A percentile compares a stretch with the other conserved stretches of the same genome.
phyloP scores from a whole-genome alignment of 2,797 vertebrate genomes.

The Naso thynnoides region DNA sequence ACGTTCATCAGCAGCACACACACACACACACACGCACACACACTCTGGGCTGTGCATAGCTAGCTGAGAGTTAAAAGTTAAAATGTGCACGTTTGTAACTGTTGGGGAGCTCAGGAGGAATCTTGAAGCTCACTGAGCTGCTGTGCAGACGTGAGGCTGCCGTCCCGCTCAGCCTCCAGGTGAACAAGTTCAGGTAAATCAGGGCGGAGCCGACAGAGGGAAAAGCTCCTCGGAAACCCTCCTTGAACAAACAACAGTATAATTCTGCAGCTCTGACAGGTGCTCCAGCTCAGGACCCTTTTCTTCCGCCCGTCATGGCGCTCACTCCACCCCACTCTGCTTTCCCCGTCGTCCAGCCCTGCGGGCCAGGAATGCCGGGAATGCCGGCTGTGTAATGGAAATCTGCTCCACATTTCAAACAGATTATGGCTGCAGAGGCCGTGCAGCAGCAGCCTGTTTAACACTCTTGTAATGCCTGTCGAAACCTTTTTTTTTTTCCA shows the following conservation, averaged over 20 bases:
- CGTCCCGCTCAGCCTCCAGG: not conserved
- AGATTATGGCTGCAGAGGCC: slow-evolving; percentile 61
- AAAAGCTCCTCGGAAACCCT: not conserved
- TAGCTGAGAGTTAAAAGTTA: too few relatives aligned
- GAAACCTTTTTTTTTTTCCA: slow-evolving; percentile 9
- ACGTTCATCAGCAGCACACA: too few relatives aligned
- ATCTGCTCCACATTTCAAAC: slow-evolving; percentile 80
- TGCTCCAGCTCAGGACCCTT: slow-evolving; percentile 19
- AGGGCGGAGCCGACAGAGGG: slow-evolving; percentile 1
- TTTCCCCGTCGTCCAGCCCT: slow-evolving; percentile 76
- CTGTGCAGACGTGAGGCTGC: not conserved
- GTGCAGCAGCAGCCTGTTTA: slow-evolving; percentile 16
- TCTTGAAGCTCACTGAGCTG: not conserved
- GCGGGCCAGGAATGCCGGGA: slow-evolving; percentile 80
- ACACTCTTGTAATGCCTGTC: slow-evolving; percentile 41
- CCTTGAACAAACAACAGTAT: slow-evolving; percentile 21
- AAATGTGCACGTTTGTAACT: not conserved
- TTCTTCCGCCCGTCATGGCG: slow-evolving; percentile 42
- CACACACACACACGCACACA: too few relatives aligned
- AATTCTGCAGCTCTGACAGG: slow-evolving; percentile 26
- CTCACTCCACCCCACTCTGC: slow-evolving; percentile 54
- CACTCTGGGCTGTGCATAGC: too few relatives aligned
- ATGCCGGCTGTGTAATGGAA: slow-evolving; percentile 82
- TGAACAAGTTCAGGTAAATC: slow-evolving; percentile 5
- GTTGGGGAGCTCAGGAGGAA: not conserved